These are phyloP conservation scores for Phaedon cochleariae DNA, from an alignment of 2,888 invertebrate genomes.

Conservation along the genomic window DNA sequence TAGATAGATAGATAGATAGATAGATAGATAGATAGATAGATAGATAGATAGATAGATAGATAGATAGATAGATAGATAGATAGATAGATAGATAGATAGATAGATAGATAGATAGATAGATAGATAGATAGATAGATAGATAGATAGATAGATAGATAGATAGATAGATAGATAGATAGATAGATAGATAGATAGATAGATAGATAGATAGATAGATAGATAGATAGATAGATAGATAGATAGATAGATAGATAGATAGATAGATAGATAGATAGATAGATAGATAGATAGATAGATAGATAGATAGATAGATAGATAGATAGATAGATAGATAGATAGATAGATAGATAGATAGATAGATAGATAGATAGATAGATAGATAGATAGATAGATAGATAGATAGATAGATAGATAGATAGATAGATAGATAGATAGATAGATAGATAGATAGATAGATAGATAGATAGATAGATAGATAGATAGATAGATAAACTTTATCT, in stretches of 20 bases:
- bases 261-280: not conserved
- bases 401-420: no score
- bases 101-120: constrained; percentile 2
- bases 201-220: not conserved
- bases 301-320: not conserved
- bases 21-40: constrained; percentile 3
- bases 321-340: not conserved
- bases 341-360: not conserved
- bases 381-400: no score
- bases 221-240: not conserved
- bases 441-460: no score
- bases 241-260: not conserved
- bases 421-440: no score
- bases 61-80: constrained; percentile 6
- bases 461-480: no score
- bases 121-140: constrained; percentile 2
- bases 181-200: not conserved
- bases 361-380: not conserved
- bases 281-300: not conserved
- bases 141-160: not conserved
- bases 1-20: no score
- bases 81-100: constrained; percentile 4
- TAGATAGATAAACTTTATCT: no score
- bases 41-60: constrained; percentile 2
- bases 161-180: not conserved